Conservation (phyloP, 2,113 vertebrate genomes). For the Ammodytes marinus region DNA sequence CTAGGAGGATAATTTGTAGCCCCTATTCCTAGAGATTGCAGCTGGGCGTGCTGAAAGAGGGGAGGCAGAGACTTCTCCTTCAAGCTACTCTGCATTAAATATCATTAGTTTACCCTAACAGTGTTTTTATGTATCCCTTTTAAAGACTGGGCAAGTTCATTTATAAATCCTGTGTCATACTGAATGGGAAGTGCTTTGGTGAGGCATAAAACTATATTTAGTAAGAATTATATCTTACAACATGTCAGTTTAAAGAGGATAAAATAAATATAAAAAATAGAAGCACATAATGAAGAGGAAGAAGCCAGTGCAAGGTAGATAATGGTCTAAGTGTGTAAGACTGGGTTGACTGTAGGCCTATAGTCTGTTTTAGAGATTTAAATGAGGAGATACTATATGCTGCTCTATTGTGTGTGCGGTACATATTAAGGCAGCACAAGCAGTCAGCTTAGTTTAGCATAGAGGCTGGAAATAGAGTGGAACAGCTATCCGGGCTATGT, state of each 20-base stretch:
- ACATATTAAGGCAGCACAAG: neutral
- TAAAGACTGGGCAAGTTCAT: neutral
- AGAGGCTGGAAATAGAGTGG: neutral
- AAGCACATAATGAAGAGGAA: neutral
- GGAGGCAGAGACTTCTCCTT: slow-evolving; percentile 19
- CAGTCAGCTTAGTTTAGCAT: neutral
- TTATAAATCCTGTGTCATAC: neutral
- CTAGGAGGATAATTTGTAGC: slow-evolving; percentile 23
- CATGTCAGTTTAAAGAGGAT: slow-evolving; percentile 1
- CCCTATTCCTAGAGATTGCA: slow-evolving; percentile 30
- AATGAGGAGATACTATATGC: neutral
- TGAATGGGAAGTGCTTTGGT: neutral
- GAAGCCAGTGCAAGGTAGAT: slow-evolving; percentile 4
- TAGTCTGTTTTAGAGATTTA: neutral
- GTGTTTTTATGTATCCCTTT: slow-evolving; percentile 8
- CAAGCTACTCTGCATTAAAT: slow-evolving; percentile 37
- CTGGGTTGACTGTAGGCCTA: neutral
- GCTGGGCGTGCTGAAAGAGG: slow-evolving; percentile 18
- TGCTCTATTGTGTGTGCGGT: neutral
- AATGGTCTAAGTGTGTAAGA: neutral
- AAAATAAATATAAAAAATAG: slow-evolving; percentile 5
- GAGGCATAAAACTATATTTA: slow-evolving; percentile 6
- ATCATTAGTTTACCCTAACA: slow-evolving; percentile 12
- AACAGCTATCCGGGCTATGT: neutral
- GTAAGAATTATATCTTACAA: slow-evolving; percentile 4